Base-by-base conservation (phyloP, 1,140 invertebrate species). In the Hetaerina americana region DNA sequence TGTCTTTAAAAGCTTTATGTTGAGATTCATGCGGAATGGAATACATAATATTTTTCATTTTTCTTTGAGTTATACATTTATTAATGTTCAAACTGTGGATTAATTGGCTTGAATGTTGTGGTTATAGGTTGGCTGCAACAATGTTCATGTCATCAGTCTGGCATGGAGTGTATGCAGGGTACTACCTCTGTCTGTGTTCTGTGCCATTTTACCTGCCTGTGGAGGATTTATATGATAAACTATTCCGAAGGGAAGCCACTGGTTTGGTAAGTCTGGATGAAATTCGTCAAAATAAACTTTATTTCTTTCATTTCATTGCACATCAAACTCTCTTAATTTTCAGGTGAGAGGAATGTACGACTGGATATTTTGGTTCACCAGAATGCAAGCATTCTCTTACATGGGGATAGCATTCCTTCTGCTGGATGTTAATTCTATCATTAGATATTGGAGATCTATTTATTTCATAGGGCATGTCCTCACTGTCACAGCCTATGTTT, bases 141-240 rank as follows among this genome's bases (percentile, higher is more conserved):
- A 87, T 98, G 80, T 81, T 90, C 66, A 87, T 95, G 0, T 97
- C 94, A 24, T 90, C 95, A 12, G 87, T 93, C 70, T 98, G 96
- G 96, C 96, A 98, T 80, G 96, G 96, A 15, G 90, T 94, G 73
- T 89, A 95, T 75, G 86, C 91, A 24, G 96, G 96, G 3, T 96
- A 98, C 81, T 97, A 96, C 79, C 86, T 97, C 69, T 94, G 92
- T 76, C 90, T 98, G 74, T 88, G 93, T 74, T 92, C 93, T 66
- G 92, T 94, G 67, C 91, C 93, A 0, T 87, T 96, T 71, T 94
- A 92, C 77, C 82, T 97, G 29, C 84, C 89, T 72, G 87, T 94
- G 28, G 95, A 98, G 81, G 93, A 95, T 80, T 85, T 92, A 73
- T 91, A 90, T 80, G 85, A 88, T 66, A 90, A 89, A 77, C 84